Evolutionary conservation across 2,797 vertebrate species (phyloP).

Genomic region (Hydrolagus colliei): DNA sequence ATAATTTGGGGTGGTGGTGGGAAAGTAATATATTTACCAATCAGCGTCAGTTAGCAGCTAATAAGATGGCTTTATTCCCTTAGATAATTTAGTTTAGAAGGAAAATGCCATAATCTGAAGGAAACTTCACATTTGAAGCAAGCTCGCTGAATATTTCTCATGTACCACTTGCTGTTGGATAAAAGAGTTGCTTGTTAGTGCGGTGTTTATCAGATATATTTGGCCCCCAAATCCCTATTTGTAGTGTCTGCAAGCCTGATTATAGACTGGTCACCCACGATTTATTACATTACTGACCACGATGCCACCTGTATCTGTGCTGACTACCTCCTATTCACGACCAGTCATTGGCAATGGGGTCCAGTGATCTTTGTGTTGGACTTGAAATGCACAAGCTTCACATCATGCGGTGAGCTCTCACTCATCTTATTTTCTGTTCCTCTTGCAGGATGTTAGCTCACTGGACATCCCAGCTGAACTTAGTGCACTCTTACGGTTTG

Average conservation of each 20-base stretch:
- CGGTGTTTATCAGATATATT: too few species aligned
- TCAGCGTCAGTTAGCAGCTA: too few species aligned
- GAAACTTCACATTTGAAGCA: too few species aligned
- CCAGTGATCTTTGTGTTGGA: background rate
- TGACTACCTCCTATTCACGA: constrained; percentile 33
- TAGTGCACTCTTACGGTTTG: constrained; percentile 61
- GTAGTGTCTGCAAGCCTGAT: too few species aligned
- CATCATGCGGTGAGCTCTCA: background rate
- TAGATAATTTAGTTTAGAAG: too few species aligned
- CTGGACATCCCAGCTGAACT: constrained; percentile 89
- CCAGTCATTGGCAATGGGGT: background rate
- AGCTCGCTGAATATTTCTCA: too few species aligned
- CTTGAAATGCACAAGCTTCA: background rate
- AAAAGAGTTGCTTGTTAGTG: background rate
- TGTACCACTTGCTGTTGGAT: too few species aligned
- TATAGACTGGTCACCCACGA: too few species aligned
- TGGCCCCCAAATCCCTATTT: background rate
- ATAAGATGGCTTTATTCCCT: too few species aligned
- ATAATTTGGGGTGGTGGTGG: too few species aligned
- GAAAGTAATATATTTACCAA: too few species aligned
- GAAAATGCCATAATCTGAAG: too few species aligned
- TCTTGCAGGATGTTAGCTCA: constrained; percentile 69
- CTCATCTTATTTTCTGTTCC: background rate
- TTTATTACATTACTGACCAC: background rate
- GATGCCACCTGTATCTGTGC: background rate